phyloP scores from a whole-genome alignment of 1,140 invertebrate genomes.

The Drosophila ironensis region DNA sequence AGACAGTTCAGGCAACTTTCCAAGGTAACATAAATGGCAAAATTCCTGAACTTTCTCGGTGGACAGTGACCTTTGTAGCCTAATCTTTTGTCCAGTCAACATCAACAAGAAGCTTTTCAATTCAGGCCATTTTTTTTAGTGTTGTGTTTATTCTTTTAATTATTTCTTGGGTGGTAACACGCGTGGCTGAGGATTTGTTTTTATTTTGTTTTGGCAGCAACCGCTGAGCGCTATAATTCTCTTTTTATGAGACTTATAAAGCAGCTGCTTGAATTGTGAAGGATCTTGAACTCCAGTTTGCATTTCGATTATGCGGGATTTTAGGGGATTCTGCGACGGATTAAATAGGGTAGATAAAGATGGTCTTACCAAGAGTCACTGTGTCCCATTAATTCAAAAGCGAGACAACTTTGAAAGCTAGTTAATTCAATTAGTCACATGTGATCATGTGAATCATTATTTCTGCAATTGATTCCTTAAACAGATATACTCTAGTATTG shows the following conservation, averaged over 20 bases:
- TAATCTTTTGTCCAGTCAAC: slow-evolving; percentile 2
- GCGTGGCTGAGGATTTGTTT: slow-evolving; percentile 35
- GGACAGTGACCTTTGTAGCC: slow-evolving; percentile 14
- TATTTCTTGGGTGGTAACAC: slow-evolving; percentile 18
- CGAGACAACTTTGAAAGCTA: no score
- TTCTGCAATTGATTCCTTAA: no score
- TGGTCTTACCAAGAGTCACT: no score
- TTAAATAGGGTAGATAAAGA: neutral
- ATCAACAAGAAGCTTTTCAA: neutral
- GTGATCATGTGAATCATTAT: no score
- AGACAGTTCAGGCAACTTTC: slow-evolving; percentile 39
- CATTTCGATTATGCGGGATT: slow-evolving; percentile 17
- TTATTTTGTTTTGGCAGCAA: slow-evolving; percentile 25
- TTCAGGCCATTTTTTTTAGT: neutral
- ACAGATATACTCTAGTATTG: no score
- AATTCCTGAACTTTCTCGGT: slow-evolving; percentile 24
- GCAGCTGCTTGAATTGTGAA: neutral
- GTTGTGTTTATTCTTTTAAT: slow-evolving; percentile 2
- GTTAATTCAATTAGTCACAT: no score
- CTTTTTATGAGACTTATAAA: slow-evolving; percentile 18
- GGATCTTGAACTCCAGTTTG: slow-evolving; percentile 35
- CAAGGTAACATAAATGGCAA: slow-evolving; percentile 35
- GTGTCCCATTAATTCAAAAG: no score
- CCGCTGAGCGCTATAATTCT: slow-evolving; percentile 10
- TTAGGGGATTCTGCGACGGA: neutral